Conservation (phyloP, 2,888 invertebrate genomes). For the Hydrotaea diabolus region DNA sequence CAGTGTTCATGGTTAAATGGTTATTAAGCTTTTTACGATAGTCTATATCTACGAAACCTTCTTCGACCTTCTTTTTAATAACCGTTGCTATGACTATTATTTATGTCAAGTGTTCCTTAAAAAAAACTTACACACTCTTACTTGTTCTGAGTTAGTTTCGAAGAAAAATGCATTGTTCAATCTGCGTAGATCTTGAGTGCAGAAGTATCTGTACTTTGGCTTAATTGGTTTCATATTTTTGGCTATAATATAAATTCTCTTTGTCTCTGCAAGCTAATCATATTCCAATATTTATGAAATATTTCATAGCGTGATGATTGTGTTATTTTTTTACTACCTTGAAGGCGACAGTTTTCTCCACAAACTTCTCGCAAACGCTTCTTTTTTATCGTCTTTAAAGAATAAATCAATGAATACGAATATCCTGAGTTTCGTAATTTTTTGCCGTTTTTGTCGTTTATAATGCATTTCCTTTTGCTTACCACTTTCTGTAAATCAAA, state of each 20-base stretch:
- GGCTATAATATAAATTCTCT: slow-evolving; percentile 44
- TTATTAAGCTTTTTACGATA: slow-evolving; percentile 41
- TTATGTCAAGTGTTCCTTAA: slow-evolving; percentile 44
- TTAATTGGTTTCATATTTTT: slow-evolving; percentile 49
- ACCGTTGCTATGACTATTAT: slow-evolving; percentile 35
- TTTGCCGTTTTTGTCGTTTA: slow-evolving; percentile 42
- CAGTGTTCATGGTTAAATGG: slow-evolving; percentile 27
- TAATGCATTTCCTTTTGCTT: slow-evolving; percentile 29
- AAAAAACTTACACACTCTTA: too few relatives aligned
- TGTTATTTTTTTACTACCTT: too few relatives aligned
- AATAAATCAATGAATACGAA: slow-evolving; percentile 20
- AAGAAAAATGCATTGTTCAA: too few relatives aligned
- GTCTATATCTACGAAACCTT: slow-evolving; percentile 33
- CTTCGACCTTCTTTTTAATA: slow-evolving; percentile 41
- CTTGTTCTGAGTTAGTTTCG: too few relatives aligned
- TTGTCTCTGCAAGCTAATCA: too few relatives aligned
- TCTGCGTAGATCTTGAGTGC: slow-evolving; percentile 43
- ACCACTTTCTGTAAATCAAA: slow-evolving; percentile 1
- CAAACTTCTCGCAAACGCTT: slow-evolving; percentile 39
- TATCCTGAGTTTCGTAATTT: too few relatives aligned
- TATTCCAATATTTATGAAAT: too few relatives aligned
- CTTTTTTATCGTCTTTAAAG: slow-evolving; percentile 28
- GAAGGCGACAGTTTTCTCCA: too few relatives aligned
- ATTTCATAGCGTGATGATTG: too few relatives aligned
- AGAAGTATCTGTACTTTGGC: slow-evolving; percentile 49